phyloP scores from a whole-genome alignment of 2,797 vertebrate species.

The Cyprinella venusta region DNA sequence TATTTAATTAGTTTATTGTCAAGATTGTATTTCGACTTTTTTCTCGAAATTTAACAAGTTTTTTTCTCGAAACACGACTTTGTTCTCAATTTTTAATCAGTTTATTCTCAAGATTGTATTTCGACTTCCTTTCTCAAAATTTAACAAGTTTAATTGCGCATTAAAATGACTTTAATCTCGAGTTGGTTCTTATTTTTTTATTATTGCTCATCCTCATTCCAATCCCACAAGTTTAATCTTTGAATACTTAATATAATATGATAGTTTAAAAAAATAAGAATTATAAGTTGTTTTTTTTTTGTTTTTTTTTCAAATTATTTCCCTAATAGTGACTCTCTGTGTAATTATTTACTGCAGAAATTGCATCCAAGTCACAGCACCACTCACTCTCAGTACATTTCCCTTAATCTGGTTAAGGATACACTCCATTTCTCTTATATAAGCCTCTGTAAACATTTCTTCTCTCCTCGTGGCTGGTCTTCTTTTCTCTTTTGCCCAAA shows the following conservation, averaged over 20 bases:
- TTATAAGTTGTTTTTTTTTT: neutral
- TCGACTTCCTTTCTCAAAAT: too few species aligned
- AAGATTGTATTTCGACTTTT: too few species aligned
- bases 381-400: neutral
- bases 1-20: too few species aligned
- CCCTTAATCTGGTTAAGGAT: neutral
- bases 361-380: neutral
- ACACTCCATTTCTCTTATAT: neutral
- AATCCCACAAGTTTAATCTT: neutral
- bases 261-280: neutral
- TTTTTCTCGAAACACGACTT: too few species aligned
- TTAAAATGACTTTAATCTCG: too few species aligned
- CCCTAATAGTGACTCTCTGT: neutral
- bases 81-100: too few species aligned
- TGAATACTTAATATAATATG: too few species aligned
- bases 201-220: too few species aligned
- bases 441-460: neutral
- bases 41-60: too few species aligned
- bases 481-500: neutral
- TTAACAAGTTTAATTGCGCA: too few species aligned
- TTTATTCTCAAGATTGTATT: too few species aligned
- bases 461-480: neutral
- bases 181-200: too few species aligned
- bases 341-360: neutral
- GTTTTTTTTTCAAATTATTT: neutral